These are phyloP conservation scores for Tholera decimalis DNA, from an alignment of 2,888 invertebrate species.

Conservation along the genomic window DNA sequence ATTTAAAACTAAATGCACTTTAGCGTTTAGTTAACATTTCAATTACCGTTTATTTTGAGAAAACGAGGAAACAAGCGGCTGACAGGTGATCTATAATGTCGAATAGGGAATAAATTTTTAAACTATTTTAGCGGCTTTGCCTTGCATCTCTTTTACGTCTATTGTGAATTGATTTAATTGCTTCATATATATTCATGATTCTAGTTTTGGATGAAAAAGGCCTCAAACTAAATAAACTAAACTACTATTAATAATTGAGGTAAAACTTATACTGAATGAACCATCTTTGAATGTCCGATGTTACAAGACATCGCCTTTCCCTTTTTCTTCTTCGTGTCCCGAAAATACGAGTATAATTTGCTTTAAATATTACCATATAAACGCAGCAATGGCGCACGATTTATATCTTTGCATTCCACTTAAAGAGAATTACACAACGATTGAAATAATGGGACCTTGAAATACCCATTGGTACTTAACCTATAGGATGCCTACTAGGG, in stretches of 20 bases:
- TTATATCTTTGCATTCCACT: conserved; percentile 58
- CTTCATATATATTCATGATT: background rate
- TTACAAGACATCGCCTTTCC: conserved; percentile 32
- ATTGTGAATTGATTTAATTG: background rate
- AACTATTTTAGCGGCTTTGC: background rate
- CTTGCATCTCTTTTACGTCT: background rate
- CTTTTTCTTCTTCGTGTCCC: conserved; percentile 41
- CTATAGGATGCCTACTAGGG: conserved; percentile 27
- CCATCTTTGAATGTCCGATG: conserved; percentile 16
- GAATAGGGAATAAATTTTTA: background rate
- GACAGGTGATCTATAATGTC: background rate
- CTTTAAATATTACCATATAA: conserved; percentile 52
- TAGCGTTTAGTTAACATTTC: conserved; percentile 38
- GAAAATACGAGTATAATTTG: conserved; percentile 50
- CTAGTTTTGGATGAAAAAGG: background rate
- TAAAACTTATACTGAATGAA: background rate
- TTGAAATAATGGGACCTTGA: conserved; percentile 48
- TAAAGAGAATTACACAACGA: conserved; percentile 56
- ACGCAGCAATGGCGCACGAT: conserved; percentile 56
- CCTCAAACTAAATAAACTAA: background rate
- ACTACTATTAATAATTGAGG: too few relatives aligned
- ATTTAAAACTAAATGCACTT: conserved; percentile 55
- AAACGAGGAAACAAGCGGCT: background rate
- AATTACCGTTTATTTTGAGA: conserved; percentile 50
- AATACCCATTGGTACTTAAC: conserved; percentile 38